phyloP scores from a whole-genome alignment of 2,888 invertebrate genomes.

The Apoda limacodes region DNA sequence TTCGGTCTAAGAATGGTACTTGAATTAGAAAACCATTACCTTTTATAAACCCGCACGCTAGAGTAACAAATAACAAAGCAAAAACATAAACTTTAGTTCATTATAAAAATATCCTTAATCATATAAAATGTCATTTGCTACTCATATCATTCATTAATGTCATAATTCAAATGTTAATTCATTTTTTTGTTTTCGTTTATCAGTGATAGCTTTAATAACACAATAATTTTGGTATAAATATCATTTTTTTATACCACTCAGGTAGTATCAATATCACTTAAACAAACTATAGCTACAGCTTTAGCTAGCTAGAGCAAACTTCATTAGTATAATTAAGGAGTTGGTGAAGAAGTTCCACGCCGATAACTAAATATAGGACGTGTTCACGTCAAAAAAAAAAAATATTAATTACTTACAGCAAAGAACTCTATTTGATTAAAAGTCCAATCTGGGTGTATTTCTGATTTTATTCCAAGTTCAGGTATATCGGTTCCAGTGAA shows the following conservation, averaged over 20 bases:
- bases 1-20: no score
- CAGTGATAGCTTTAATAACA: neutral
- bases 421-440: conserved; percentile 10
- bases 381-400: conserved; percentile 1
- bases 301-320: no score
- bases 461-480: conserved; percentile 19
- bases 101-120: neutral
- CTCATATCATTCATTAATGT: conserved; percentile 8
- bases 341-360: no score
- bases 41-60: no score
- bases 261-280: neutral
- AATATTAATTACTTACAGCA: conserved; percentile 9
- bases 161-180: neutral
- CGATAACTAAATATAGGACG: no score
- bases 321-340: no score
- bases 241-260: neutral
- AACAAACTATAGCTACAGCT: no score
- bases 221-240: neutral
- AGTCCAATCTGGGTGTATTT: conserved; percentile 19
- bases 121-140: neutral
- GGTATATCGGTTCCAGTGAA: conserved; percentile 13
- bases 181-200: neutral
- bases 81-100: neutral
- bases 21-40: no score
- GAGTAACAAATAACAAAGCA: neutral